Base-by-base conservation (phyloP, 1,140 invertebrate species). In the Diabrotica virgifera region DNA sequence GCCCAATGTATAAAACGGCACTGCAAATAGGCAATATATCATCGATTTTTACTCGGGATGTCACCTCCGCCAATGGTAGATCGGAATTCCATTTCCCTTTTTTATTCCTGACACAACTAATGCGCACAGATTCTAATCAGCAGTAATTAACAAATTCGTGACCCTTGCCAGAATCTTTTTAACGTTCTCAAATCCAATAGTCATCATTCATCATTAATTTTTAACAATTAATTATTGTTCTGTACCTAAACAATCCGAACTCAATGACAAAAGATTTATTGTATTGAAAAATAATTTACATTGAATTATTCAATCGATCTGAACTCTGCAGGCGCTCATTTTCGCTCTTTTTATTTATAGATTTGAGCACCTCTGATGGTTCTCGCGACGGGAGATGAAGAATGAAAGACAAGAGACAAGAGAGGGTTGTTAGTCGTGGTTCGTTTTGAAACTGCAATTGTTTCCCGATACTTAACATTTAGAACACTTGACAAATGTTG, bases 191-290 rank as follows among this genome's bases (percentile, higher is more conserved):
- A 71, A 74, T 69, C 69, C 69, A 65, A 71, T 68, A 76, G 74
- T 76, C 75, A 76, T 76, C 74, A 74, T 75, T 75, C 72, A 75
- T 76, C 75, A 76, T 76, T 76, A 76, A 74, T 67, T 71, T 68
- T 67, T 68, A 72, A 75, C 75, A 75, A 76, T 76, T 76, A 76
- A 75, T 76, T 76, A 75, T 75, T 70, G 73, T 73, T 73, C 67
- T 65, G 37, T 63, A 59, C 37, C 63, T 59, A 63, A 63, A 62
- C 67, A 67, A 60, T 59, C 62, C 70, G 63, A 65, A 55, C 67
- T 64, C 68, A 75, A 75, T 74, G 74, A 75, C 74, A 75, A 75
- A 74, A 74, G 74, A 75, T 75, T 75, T 75, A 75, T 75, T 74
- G 74, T 74, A 72, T 71, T 67, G 68, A 70, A 68, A 73, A 75